These are phyloP conservation scores for Acrocephalus kingi DNA, from an alignment of 2,113 vertebrate genomes.

Conservation along the genomic window DNA sequence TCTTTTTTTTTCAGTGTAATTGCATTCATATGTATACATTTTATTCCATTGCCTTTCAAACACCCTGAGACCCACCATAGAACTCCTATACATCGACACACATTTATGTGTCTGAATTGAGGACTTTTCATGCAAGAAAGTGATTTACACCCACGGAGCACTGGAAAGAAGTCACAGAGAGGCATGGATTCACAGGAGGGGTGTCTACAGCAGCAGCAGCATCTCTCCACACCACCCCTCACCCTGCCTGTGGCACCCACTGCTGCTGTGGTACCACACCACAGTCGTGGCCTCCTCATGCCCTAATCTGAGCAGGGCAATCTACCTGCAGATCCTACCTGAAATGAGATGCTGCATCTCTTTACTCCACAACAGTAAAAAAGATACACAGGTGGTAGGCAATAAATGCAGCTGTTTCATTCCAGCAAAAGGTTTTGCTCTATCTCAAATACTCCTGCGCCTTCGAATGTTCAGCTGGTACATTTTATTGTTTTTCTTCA, in stretches of 20 bases:
- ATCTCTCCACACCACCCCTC: background rate
- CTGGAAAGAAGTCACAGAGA: background rate
- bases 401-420: background rate
- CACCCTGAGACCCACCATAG: background rate
- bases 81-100: background rate
- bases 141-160: background rate
- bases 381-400: background rate
- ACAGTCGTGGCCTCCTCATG: accelerated
- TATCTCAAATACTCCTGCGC: background rate
- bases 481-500: background rate
- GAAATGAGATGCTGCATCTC: background rate
- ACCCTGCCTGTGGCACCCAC: accelerated
- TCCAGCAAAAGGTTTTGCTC: background rate
- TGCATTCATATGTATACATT: background rate
- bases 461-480: background rate
- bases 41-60: background rate
- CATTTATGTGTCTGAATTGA: background rate
- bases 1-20: background rate
- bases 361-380: background rate
- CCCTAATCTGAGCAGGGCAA: background rate
- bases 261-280: background rate
- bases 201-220: background rate
- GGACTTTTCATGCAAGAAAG: background rate
- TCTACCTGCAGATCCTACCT: accelerated
- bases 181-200: background rate